Evolutionary conservation across 1,140 invertebrate species (phyloP).

Genomic region (Apis cerana): DNA sequence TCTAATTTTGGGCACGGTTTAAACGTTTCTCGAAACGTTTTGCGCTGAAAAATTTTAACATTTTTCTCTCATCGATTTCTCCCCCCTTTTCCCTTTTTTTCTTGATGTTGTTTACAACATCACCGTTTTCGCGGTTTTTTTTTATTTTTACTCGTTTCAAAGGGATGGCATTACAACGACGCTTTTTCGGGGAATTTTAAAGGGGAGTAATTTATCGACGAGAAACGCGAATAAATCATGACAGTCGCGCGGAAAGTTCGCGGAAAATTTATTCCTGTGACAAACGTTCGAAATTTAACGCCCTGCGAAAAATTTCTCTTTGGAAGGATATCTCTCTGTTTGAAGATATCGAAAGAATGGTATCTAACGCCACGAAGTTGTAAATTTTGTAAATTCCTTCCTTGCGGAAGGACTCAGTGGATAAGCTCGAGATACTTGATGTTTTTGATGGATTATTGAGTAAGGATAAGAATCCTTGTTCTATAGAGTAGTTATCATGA

Average conservation of each 20-base stretch:
- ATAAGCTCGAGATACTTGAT: not conserved
- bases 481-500: not conserved
- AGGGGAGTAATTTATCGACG: slow-evolving; percentile 25
- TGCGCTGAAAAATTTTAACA: too few relatives aligned
- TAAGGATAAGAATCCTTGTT: not conserved
- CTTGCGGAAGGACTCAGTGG: not conserved
- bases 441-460: not conserved
- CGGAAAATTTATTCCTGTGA: slow-evolving; percentile 17
- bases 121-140: too few relatives aligned
- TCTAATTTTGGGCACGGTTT: too few relatives aligned
- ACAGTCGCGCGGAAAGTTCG: not conserved
- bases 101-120: not conserved
- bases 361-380: not conserved
- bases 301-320: not conserved
- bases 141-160: not conserved
- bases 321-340: not conserved
- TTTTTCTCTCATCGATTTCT: not conserved
- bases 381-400: not conserved
- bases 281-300: slow-evolving; percentile 33
- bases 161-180: not conserved
- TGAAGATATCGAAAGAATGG: not conserved
- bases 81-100: not conserved
- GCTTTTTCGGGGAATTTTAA: not conserved
- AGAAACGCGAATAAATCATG: slow-evolving; percentile 19
- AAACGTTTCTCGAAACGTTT: too few relatives aligned